Conservation (phyloP, 2,797 vertebrate genomes). For the Xenentodon cancila region DNA sequence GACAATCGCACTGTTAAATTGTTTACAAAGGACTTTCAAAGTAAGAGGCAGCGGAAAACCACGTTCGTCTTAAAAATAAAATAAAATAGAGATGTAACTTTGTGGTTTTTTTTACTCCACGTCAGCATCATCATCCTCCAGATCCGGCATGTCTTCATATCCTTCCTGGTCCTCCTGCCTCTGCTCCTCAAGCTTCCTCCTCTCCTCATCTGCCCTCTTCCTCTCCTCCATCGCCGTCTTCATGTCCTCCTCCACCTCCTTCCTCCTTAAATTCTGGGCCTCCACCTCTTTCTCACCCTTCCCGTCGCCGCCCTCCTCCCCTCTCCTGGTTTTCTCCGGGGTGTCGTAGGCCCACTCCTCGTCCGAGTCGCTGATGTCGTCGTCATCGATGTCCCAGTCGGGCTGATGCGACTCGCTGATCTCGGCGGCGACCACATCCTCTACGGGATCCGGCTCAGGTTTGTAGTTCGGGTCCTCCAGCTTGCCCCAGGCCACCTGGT, state of each 20-base stretch:
- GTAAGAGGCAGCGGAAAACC: not conserved
- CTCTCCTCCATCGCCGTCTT: constrained; percentile 49
- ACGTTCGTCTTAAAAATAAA: not conserved
- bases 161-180: constrained; percentile 46
- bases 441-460: constrained; percentile 57
- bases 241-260: constrained; percentile 60
- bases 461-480: constrained; percentile 87
- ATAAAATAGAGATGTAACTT: not conserved
- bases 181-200: constrained; percentile 44
- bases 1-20: not conserved
- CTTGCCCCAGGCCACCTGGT: constrained; percentile 88
- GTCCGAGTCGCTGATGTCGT: constrained; percentile 86
- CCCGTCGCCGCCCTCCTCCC: not conserved
- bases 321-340: not conserved
- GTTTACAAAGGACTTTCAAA: not conserved
- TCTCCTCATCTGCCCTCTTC: constrained; percentile 49
- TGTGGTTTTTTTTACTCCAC: not conserved
- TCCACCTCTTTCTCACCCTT: constrained; percentile 3
- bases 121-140: constrained; percentile 51
- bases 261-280: constrained; percentile 23
- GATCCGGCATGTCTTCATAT: constrained; percentile 69
- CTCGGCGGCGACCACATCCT: constrained; percentile 5
- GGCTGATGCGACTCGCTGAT: constrained; percentile 5
- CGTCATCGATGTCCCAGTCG: constrained; percentile 78
- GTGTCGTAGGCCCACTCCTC: constrained; percentile 74